Conservation (phyloP, 2,797 vertebrate species). For the Eulemur mongoz region DNA sequence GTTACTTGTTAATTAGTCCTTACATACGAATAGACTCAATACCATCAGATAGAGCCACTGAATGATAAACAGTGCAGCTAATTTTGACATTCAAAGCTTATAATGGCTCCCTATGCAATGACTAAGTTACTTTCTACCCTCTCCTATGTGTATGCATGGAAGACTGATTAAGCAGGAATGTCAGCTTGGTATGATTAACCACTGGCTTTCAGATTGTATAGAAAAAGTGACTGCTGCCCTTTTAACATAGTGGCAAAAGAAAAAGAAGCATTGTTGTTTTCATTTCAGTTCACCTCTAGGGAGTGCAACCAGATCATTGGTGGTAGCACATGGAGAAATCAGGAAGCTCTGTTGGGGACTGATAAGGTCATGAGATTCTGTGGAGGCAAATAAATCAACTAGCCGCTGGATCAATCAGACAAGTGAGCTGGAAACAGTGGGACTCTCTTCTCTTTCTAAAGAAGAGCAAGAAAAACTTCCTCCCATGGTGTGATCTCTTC, state of each 20-base stretch:
- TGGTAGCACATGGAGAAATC: not conserved
- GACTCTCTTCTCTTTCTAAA: slow-evolving; percentile 40
- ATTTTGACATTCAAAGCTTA: slow-evolving; percentile 26
- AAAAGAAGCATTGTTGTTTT: not conserved
- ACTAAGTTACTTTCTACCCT: not conserved
- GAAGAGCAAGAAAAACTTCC: slow-evolving; percentile 35
- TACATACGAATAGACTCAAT: not conserved
- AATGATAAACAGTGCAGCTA: not conserved
- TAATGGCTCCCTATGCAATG: not conserved
- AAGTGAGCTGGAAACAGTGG: not conserved
- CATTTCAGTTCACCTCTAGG: not conserved
- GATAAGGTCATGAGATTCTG: not conserved
- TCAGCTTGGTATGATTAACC: not conserved
- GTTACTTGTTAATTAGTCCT: not conserved
- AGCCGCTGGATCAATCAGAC: slow-evolving; percentile 9
- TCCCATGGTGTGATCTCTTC: slow-evolving; percentile 30
- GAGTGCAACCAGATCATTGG: slow-evolving; percentile 30
- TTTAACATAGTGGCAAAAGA: slow-evolving; percentile 8
- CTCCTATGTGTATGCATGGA: not conserved
- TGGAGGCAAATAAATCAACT: not conserved
- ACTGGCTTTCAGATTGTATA: not conserved
- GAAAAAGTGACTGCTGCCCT: not conserved
- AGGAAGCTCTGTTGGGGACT: not conserved
- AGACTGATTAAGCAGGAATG: not conserved
- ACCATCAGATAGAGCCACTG: not conserved